Evolutionary conservation across 53 echinoderm and acorn worm species (phyloP), one percentile per base, ranked within the genome.

Genomic region (Arbacia lixula): DNA sequence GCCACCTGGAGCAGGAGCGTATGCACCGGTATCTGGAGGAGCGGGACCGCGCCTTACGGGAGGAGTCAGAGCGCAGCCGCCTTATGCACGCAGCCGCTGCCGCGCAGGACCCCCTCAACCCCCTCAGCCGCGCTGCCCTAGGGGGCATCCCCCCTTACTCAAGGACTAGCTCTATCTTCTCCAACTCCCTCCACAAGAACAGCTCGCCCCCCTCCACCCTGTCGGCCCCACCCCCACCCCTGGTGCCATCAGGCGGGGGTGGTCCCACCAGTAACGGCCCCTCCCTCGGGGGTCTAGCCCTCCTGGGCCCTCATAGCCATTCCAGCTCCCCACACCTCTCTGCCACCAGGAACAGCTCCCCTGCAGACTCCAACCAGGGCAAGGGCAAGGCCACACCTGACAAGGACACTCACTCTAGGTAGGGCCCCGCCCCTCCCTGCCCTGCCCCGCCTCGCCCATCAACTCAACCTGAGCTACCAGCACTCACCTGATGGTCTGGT

Each of bases 11-110:
- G 51, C 96, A 93, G 69, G 93, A 93, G 64, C 87, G 93, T 31
- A 91, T 96, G 85, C 93, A 91, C 42, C 89, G 89, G 54, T 93
- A 90, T 88, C 83, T 93, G 88, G 94, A 95, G 89, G 94, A 92
- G 36, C 85, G 91, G 27, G 94, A 94, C 19, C 89, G 94, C 16
- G 67, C 86, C 66, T 55, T 93, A 25, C 86, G 91, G 2, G 94
- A 94, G 29, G 99, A 95, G 30, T 89, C 84, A 3, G 94, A 95
- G 53, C 77, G 99, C n/a, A 95, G 66, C 41, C 85, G 99, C 16
- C 32, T 99, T 33, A 83, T 99, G 12, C 96, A 93, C 38, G 91
- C 77, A 3, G 94, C 53, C 4, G 88, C 83, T 35, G 62, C 74
- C 3, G 68, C 80, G n/a, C 91, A 85, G 52, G 89, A 87, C 43